Percentiles rank a stretch among this genome's conserved stretches.
Conservation (phyloP, 2,888 invertebrate genomes). For the Polydrusus cervinus region DNA sequence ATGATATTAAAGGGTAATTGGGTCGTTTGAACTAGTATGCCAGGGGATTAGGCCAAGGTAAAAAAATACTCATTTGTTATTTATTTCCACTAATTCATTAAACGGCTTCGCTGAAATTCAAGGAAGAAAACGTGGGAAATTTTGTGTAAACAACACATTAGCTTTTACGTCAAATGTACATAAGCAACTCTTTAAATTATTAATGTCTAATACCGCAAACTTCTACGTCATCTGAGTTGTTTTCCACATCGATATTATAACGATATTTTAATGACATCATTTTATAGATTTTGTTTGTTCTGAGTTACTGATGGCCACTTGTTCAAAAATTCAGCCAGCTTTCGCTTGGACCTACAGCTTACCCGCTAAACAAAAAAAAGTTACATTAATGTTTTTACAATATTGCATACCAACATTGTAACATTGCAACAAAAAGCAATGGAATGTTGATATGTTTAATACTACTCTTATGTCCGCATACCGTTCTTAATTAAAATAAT, state of each 20-base stretch:
- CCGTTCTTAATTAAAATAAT: too few relatives aligned
- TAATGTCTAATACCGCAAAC: background rate
- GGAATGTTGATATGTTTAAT: too few relatives aligned
- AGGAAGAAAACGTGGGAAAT: constrained; percentile 15
- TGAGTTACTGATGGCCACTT: too few relatives aligned
- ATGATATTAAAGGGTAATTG: constrained; percentile 8
- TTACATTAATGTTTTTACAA: too few relatives aligned
- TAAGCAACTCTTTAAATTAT: background rate
- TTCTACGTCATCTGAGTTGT: background rate
- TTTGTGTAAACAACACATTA: background rate
- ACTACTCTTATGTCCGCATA: too few relatives aligned
- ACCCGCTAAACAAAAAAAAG: too few relatives aligned
- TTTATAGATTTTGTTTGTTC: too few relatives aligned
- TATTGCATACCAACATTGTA: too few relatives aligned
- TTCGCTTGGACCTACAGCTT: too few relatives aligned
- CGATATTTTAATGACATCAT: background rate
- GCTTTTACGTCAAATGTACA: constrained; percentile 8
- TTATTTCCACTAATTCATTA: background rate
- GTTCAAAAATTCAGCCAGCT: too few relatives aligned
- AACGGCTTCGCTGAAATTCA: constrained; percentile 15
- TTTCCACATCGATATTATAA: background rate
- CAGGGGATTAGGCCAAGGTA: background rate
- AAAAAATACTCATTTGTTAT: constrained; percentile 7
- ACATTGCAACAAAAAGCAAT: too few relatives aligned
- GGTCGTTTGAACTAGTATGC: background rate